Conservation (phyloP, 2,888 invertebrate species). For the Cosmia trapezina region DNA sequence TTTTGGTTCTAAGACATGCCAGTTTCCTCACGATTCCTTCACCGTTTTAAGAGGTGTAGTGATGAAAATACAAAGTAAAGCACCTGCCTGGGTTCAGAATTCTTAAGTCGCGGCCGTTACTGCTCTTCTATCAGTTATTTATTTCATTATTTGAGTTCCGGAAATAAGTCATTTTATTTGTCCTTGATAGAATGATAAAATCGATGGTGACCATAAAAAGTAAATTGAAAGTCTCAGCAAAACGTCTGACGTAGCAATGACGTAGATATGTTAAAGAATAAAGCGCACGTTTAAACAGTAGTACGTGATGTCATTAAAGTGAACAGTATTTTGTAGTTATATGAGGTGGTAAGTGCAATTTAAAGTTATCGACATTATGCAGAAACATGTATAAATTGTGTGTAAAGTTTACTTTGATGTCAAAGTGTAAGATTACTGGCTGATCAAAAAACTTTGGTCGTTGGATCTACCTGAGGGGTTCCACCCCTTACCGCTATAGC, state of each 20-base stretch:
- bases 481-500: neutral
- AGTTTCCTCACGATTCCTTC: no score
- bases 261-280: conserved; percentile 44
- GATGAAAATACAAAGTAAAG: no score
- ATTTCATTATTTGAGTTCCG: neutral
- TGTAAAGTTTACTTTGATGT: neutral
- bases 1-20: no score
- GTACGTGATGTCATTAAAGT: conserved; percentile 45
- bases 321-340: conserved; percentile 22
- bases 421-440: neutral
- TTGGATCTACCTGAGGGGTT: neutral
- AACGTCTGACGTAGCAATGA: conserved; percentile 51
- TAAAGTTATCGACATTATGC: conserved; percentile 23
- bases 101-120: no score
- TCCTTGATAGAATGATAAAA: neutral
- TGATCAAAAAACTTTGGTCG: conserved; percentile 1
- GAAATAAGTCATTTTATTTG: neutral
- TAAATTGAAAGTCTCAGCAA: conserved; percentile 21
- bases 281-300: conserved; percentile 27
- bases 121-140: neutral
- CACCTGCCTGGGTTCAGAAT: no score
- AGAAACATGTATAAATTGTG: conserved; percentile 23
- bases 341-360: conserved; percentile 5
- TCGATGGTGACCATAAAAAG: neutral
- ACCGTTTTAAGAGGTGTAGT: no score